Evolutionary conservation across 2,113 vertebrate species (phyloP), one percentile per base, ranked within the genome.

Genomic region (Pollachius pollachius): DNA sequence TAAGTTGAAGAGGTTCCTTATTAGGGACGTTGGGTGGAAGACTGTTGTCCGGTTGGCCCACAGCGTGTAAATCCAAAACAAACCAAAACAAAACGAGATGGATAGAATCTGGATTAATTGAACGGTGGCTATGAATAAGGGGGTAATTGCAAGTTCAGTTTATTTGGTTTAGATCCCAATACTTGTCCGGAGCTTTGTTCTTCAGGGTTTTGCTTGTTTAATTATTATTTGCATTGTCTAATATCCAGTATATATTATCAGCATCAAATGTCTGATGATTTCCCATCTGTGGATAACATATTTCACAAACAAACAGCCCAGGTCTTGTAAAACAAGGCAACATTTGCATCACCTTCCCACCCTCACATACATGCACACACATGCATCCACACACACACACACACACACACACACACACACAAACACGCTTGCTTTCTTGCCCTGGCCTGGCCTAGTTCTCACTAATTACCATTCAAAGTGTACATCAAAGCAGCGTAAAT

Each of bases 391-490:
- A 41, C 37, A 41, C 37, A 41, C 41, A 13, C 41, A 48, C 41
- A 48, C 5, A 48, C 37, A 41, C 37, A 41, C 5, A 41, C 37
- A 6, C 37, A 41, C 37, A 41, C 37, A 41, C 37, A 41, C 37
- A 6, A 6, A 82, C 84, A 80, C 79, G 72, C 80, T 80, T 85
- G 80, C 85, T 91, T 86, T 84, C 86, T 84, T 90, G 85, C 83
- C 89, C 85, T 72, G 68, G n/a, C 68, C 78, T 91, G 91, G 91
- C 90, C 92, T 79, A 90, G 85, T 89, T 92, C 87, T 85, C 61
- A 64, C 81, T 91, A 90, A 93, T 91, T 90, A 91, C 82, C 81
- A 15, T 64, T 17, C 79, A 91, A 90, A 92, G 84, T 89, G 84
- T 69, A 90, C 84, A 89, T 91, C 87, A 91, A 92, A 93, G 92